Evolutionary conservation across 2,113 vertebrate genomes (phyloP).

Genomic region (Rhinogobius similis): DNA sequence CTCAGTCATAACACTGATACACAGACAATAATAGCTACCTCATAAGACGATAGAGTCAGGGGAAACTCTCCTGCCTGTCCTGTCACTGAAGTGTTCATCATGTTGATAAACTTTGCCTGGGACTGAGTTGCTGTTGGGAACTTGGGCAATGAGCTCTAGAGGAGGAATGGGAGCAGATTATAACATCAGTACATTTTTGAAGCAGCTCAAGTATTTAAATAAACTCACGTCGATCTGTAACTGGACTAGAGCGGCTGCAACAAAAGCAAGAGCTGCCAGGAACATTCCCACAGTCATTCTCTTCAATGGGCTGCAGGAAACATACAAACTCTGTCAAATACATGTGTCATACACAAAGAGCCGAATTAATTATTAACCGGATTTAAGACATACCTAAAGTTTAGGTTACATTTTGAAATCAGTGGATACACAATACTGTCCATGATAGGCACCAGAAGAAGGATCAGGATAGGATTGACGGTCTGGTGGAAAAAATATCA

Average conservation of each 20-base stretch:
- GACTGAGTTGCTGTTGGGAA: constrained; percentile 74
- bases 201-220: not conserved
- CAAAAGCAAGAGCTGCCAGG: constrained; percentile 86
- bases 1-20: not conserved
- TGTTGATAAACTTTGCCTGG: constrained; percentile 86
- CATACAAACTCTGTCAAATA: not conserved
- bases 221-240: constrained; percentile 89
- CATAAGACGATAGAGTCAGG: not conserved
- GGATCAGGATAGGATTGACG: constrained; percentile 90
- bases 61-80: not conserved
- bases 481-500: constrained; percentile 72
- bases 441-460: constrained; percentile 86
- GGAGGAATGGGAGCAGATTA: not conserved
- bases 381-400: constrained; percentile 87
- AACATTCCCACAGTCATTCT: constrained; percentile 95
- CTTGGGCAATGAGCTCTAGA: constrained; percentile 82
- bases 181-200: not conserved
- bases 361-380: not conserved
- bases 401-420: constrained; percentile 85
- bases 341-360: no score
- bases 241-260: constrained; percentile 87
- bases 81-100: not conserved
- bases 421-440: constrained; percentile 86
- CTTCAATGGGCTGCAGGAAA: constrained; percentile 81
- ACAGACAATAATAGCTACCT: constrained; percentile 33